Evolutionary conservation across 2,797 vertebrate species (phyloP), one percentile per base, ranked within the genome.

Genomic region (Streptopelia turtur): DNA sequence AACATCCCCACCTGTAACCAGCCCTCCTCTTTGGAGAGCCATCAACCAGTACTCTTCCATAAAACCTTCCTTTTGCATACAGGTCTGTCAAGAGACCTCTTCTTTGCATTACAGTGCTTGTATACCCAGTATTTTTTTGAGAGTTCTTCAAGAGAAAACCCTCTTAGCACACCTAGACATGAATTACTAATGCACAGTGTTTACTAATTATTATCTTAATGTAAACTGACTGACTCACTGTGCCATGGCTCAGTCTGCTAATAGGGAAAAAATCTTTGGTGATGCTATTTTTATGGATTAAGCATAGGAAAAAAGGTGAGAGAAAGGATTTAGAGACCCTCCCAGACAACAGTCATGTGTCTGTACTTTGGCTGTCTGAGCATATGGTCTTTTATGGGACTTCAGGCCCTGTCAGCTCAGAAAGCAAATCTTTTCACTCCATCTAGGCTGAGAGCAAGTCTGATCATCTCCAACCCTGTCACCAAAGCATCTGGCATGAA

Each of bases 391-490:
- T 94, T 83, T 69, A 84, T 39, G 39, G 78, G 52, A 87, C 39
- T 91, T 49, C 66, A 80, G 77, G 49, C 41, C 83, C 49, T 1
- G 4, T 50, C 79, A 91, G 11, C 50, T 81, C 76, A 39, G 68
- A 83, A 49, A 79, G 41, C 27, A 89, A 83, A 91, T 86, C 68
- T 75, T 83, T 55, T 45, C 43, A 52, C 35, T 78, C 79, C 75
- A 45, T 41, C 53, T 57, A n/a, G 72, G n/a, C 56, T 41, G 82
- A 89, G 65, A 74, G 59, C 1, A 8, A 71, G 43, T 20, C 66
- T 83, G 50, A 39, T 88, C 79, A 18, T 86, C 69, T 63, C 89
- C 86, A 83, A 94, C 93, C 87, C 82, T 71, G 65, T 52, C 89
- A 91, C n/a, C 0, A 1, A 66, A 89, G 84, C 87, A 91, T 86